phyloP scores from a whole-genome alignment of 2,113 vertebrate species.

The Andinoacara biseriatus region DNA sequence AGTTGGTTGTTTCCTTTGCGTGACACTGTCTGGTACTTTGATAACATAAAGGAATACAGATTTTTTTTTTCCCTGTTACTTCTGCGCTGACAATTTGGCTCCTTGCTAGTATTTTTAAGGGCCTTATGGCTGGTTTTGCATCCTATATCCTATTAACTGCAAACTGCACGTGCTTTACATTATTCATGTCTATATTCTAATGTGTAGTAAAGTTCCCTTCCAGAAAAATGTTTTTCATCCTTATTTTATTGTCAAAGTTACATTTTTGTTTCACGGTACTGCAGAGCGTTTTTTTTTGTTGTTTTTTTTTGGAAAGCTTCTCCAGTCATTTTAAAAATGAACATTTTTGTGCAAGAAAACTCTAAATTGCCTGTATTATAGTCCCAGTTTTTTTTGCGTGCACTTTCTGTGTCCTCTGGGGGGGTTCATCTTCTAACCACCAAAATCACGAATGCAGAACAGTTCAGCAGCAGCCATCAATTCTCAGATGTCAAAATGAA shows the following conservation, averaged over 20 bases:
- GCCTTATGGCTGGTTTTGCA: not conserved
- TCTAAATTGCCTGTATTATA: not conserved
- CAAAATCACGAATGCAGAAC: not conserved
- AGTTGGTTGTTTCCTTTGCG: not conserved
- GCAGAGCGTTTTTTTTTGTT: not conserved
- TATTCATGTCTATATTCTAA: not conserved
- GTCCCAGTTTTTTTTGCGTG: not conserved
- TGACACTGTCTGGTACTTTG: not conserved
- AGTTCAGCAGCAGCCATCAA: not conserved
- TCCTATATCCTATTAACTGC: not conserved
- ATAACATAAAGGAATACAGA: not conserved
- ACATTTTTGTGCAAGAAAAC: not conserved
- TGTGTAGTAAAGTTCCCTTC: not conserved
- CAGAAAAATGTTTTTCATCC: not conserved
- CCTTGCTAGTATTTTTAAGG: slow-evolving; percentile 32
- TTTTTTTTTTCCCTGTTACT: not conserved
- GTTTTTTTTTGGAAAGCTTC: not conserved
- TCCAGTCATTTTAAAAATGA: not conserved
- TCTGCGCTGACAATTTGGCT: not conserved
- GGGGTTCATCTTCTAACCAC: not conserved
- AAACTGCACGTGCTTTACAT: slow-evolving; percentile 10
- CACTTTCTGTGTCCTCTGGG: not conserved
- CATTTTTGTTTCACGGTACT: not conserved
- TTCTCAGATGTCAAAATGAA: not conserved
- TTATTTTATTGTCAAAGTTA: not conserved